Conservation (phyloP, 1,140 invertebrate species). For the Dolichoris vasculosae region DNA sequence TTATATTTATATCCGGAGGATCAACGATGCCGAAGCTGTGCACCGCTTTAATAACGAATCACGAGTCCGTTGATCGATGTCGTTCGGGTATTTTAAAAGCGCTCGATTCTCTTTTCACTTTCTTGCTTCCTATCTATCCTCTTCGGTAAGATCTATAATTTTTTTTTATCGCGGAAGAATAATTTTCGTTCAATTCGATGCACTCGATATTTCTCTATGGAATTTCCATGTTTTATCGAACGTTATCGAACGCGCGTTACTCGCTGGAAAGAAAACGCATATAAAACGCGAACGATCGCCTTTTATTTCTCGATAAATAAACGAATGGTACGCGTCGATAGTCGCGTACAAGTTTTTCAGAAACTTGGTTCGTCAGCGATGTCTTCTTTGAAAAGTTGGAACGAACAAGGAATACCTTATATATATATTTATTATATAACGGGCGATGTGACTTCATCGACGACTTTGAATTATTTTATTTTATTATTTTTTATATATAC, state of each 20-base stretch:
- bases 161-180: no score
- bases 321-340: no score
- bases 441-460: constrained; percentile 28
- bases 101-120: neutral
- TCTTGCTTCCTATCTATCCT: neutral
- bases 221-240: neutral
- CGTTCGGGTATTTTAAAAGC: neutral
- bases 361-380: no score
- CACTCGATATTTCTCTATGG: neutral
- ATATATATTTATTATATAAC: constrained; percentile 4
- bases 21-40: neutral
- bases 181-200: neutral
- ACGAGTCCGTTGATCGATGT: neutral
- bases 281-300: no score
- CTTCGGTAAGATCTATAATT: neutral
- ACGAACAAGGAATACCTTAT: neutral
- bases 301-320: no score
- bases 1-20: neutral
- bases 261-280: neutral
- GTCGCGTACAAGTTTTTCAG: no score
- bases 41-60: neutral
- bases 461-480: constrained; percentile 30
- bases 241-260: no score
- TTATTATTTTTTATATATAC: constrained; percentile 32
- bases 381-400: neutral